A percentile compares a stretch with the other conserved stretches of the same genome.
These are phyloP conservation scores for Phyllostomus hastatus DNA, from an alignment of 2,113 vertebrate genomes.

Conservation along the genomic window DNA sequence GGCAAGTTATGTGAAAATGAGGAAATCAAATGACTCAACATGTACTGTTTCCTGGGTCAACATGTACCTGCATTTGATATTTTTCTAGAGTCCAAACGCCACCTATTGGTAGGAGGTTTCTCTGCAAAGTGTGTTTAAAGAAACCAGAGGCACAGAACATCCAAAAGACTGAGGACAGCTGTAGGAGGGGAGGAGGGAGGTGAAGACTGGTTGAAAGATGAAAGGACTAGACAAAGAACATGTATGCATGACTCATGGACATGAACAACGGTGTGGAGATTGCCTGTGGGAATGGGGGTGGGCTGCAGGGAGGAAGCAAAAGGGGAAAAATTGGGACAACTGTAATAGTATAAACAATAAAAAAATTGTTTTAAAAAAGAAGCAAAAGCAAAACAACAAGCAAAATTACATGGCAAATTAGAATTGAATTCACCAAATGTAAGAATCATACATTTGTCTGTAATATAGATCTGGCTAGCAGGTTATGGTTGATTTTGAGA, in stretches of 20 bases:
- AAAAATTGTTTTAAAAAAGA: neutral
- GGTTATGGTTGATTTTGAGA: neutral
- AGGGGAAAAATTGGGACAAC: too few species aligned
- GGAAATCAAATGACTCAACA: conserved; percentile 77
- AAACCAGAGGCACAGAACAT: too few species aligned
- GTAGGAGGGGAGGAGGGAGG: too few species aligned
- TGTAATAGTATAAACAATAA: too few species aligned
- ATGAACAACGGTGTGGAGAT: too few species aligned
- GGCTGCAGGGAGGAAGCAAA: too few species aligned
- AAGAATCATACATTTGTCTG: neutral
- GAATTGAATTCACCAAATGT: neutral
- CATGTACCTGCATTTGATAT: neutral
- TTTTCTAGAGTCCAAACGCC: conserved; percentile 64
- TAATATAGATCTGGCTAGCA: neutral
- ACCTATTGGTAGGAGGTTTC: conserved; percentile 69
- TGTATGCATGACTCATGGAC: too few species aligned
- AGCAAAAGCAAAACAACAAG: neutral
- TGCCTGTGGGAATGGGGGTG: too few species aligned
- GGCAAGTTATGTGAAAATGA: conserved; percentile 80
- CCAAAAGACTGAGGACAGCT: too few species aligned
- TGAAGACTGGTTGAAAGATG: too few species aligned
- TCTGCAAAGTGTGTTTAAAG: neutral
- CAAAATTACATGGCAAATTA: neutral
- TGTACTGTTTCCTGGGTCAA: conserved; percentile 58
- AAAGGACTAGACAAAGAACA: too few species aligned